Evolutionary conservation across 2,888 invertebrate genomes (phyloP).

Genomic region (Blastobasis adustella): DNA sequence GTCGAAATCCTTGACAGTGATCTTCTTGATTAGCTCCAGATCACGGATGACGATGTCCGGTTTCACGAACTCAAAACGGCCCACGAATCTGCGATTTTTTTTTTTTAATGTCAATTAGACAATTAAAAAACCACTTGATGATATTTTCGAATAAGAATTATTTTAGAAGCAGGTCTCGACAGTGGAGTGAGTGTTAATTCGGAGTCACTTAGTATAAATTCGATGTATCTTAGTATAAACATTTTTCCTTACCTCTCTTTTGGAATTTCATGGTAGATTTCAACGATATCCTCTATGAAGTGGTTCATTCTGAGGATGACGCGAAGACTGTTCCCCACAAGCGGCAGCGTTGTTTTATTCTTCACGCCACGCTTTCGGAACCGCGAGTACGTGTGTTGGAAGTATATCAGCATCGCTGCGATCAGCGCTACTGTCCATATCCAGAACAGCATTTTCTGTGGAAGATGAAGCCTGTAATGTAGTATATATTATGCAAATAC

Average conservation of each 20-base stretch:
- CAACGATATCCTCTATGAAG: slow-evolving; percentile 18
- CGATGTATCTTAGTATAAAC: too few species aligned
- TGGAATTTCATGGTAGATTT: slow-evolving; percentile 30
- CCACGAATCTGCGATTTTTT: slow-evolving; percentile 52
- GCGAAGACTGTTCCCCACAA: slow-evolving; percentile 37
- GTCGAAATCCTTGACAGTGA: slow-evolving; percentile 72
- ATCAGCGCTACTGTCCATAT: slow-evolving; percentile 29
- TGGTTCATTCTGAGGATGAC: slow-evolving; percentile 22
- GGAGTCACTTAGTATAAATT: too few species aligned
- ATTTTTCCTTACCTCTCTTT: slow-evolving; percentile 32
- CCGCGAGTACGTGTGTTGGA: slow-evolving; percentile 26
- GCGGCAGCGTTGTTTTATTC: slow-evolving; percentile 25
- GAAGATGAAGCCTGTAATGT: too few species aligned
- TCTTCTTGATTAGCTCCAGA: slow-evolving; percentile 61
- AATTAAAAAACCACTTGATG: too few species aligned
- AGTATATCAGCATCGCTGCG: slow-evolving; percentile 26
- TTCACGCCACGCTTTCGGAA: slow-evolving; percentile 36
- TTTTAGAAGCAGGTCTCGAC: too few species aligned
- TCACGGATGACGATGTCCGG: slow-evolving; percentile 59
- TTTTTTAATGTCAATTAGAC: too few species aligned
- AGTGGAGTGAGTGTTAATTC: too few species aligned
- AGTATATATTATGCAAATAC: too few species aligned
- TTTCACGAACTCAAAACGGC: slow-evolving; percentile 53
- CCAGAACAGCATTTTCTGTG: slow-evolving; percentile 22
- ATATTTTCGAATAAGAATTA: too few species aligned